phyloP scores from a whole-genome alignment of 2,888 invertebrate genomes.

The Temnothorax unifasciatus region DNA sequence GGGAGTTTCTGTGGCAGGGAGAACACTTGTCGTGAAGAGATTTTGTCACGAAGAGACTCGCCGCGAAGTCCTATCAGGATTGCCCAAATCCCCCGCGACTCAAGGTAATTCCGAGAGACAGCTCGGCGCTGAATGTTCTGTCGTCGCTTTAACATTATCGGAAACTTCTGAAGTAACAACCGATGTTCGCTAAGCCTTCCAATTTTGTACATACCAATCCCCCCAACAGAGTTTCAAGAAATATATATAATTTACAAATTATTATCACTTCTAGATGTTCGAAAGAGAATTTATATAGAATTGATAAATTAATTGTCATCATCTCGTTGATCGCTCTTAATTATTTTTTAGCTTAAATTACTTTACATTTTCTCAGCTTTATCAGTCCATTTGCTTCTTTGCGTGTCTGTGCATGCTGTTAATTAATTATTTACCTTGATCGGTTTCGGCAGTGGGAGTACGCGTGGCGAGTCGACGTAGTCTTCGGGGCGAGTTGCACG shows the following conservation, averaged over 20 bases:
- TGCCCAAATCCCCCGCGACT: conserved; percentile 8
- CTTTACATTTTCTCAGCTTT: background rate
- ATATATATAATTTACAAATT: background rate
- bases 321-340: background rate
- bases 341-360: conserved; percentile 6
- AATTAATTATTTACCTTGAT: conserved; percentile 76
- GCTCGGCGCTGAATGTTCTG: conserved; percentile 3
- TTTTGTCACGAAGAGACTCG: background rate
- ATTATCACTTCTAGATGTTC: background rate
- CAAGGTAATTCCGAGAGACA: conserved; percentile 43
- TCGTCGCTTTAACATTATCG: conserved; percentile 21
- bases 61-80: conserved; percentile 5
- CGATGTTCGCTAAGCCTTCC: background rate
- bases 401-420: background rate
- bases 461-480: conserved; percentile 88
- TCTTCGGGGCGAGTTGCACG: conserved; percentile 89
- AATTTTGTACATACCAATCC: background rate
- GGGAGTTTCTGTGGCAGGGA: conserved; percentile 62
- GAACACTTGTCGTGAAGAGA: conserved; percentile 30
- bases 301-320: background rate
- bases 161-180: background rate
- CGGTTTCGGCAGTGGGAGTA: conserved; percentile 83
- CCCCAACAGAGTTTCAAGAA: background rate
- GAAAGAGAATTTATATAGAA: background rate
- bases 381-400: background rate